These are phyloP conservation scores for Deilephila elpenor DNA, from an alignment of 2,888 invertebrate genomes.

Conservation along the genomic window DNA sequence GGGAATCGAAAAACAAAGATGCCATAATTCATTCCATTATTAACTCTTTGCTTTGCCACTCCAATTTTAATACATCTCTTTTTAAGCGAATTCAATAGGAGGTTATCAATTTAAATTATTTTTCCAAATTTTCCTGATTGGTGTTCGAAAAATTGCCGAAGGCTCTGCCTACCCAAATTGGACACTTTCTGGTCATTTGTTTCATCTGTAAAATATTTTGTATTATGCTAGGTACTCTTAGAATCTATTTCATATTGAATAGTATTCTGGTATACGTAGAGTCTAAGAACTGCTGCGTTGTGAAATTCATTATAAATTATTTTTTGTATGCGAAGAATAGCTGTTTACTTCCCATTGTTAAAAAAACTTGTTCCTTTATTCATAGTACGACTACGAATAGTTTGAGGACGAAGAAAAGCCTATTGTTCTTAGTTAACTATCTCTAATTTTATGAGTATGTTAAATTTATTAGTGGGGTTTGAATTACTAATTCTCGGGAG, in stretches of 20 bases:
- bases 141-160: no score
- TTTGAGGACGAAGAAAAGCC: slow-evolving; percentile 48
- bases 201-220: no score
- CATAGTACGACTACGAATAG: slow-evolving; percentile 45
- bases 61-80: no score
- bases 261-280: not conserved
- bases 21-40: no score
- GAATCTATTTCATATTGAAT: not conserved
- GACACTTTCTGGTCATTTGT: no score
- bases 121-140: no score
- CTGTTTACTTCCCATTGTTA: slow-evolving; percentile 43
- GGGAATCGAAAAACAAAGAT: no score
- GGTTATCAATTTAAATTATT: no score
- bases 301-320: slow-evolving; percentile 37
- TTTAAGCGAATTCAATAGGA: no score
- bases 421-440: slow-evolving; percentile 41
- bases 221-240: not conserved
- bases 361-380: slow-evolving; percentile 40
- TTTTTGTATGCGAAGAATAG: slow-evolving; percentile 33
- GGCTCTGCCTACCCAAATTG: no score
- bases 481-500: slow-evolving; percentile 13
- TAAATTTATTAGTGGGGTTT: slow-evolving; percentile 20
- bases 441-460: slow-evolving; percentile 39
- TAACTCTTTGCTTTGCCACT: no score
- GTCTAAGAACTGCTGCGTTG: slow-evolving; percentile 18